A percentile compares a stretch with the other conserved stretches of the same genome.
These are phyloP conservation scores for Polydesmus complanatus DNA, from an alignment of 2,888 invertebrate species.

Conservation along the genomic window DNA sequence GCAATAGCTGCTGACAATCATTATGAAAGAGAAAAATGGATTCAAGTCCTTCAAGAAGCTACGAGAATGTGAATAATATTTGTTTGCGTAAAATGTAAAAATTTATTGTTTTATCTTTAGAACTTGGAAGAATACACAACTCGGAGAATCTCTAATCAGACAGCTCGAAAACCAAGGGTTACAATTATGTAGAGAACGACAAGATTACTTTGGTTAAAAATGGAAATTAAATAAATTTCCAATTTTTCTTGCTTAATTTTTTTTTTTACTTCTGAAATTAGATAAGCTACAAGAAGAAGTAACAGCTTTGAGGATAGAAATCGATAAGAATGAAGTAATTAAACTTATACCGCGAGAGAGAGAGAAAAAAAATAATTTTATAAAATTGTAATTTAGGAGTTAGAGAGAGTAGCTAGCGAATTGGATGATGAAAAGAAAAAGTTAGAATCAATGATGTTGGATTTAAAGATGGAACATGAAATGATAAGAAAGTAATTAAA, in stretches of 20 bases:
- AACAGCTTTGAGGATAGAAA: constrained; percentile 30
- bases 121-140: constrained; percentile 30
- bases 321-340: constrained; percentile 28
- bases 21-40: constrained; percentile 30
- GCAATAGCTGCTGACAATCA: constrained; percentile 29
- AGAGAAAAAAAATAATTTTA: neutral
- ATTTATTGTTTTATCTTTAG: constrained; percentile 22
- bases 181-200: constrained; percentile 31
- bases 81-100: too few relatives aligned
- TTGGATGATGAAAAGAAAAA: constrained; percentile 34
- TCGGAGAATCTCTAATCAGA: constrained; percentile 30
- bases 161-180: constrained; percentile 31
- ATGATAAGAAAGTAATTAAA: constrained; percentile 26
- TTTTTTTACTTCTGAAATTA: constrained; percentile 20
- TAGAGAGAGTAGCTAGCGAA: constrained; percentile 32
- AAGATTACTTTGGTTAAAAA: constrained; percentile 30
- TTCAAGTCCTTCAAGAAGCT: constrained; percentile 28
- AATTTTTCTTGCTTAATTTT: neutral
- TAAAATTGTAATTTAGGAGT: constrained; percentile 22
- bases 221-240: neutral
- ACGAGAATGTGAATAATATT: constrained; percentile 31
- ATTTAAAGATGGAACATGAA: constrained; percentile 33
- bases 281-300: constrained; percentile 32
- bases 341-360: neutral
- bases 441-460: constrained; percentile 32